phyloP scores from a whole-genome alignment of 35 echinoderm and acorn worm genomes.

The Heliocidaris tuberculata region DNA sequence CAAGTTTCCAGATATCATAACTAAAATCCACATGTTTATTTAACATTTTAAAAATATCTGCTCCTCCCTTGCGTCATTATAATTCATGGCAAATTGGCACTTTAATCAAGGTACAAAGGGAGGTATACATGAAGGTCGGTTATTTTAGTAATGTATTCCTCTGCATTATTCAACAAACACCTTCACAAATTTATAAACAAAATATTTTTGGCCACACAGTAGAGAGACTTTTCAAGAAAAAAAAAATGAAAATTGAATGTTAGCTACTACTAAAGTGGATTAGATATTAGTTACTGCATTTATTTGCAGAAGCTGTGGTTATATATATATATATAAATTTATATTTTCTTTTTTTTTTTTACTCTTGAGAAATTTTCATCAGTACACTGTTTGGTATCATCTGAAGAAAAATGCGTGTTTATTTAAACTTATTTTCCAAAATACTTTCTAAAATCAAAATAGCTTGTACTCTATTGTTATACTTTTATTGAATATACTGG shows the following conservation, averaged over 20 bases:
- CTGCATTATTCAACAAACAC: too few relatives aligned
- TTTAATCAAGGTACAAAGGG: background rate
- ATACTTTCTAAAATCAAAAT: too few relatives aligned
- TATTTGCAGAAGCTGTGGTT: background rate
- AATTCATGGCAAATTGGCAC: background rate
- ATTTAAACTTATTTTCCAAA: too few relatives aligned
- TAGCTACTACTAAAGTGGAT: background rate
- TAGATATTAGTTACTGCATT: background rate
- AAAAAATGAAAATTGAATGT: background rate
- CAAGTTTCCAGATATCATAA: background rate
- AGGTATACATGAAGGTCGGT: background rate
- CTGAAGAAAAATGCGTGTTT: too few relatives aligned
- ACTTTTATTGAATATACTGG: too few relatives aligned
- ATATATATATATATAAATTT: background rate
- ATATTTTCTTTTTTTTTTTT: background rate
- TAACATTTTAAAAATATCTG: background rate
- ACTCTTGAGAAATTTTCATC: background rate
- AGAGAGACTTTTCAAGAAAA: background rate
- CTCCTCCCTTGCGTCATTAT: background rate
- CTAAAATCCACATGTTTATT: background rate
- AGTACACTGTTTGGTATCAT: background rate
- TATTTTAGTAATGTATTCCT: background rate
- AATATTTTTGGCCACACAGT: background rate
- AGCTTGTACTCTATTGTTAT: too few relatives aligned
- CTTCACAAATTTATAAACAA: too few relatives aligned